Evolutionary conservation across 2,888 invertebrate genomes (phyloP).

Genomic region (Theretra japonica): DNA sequence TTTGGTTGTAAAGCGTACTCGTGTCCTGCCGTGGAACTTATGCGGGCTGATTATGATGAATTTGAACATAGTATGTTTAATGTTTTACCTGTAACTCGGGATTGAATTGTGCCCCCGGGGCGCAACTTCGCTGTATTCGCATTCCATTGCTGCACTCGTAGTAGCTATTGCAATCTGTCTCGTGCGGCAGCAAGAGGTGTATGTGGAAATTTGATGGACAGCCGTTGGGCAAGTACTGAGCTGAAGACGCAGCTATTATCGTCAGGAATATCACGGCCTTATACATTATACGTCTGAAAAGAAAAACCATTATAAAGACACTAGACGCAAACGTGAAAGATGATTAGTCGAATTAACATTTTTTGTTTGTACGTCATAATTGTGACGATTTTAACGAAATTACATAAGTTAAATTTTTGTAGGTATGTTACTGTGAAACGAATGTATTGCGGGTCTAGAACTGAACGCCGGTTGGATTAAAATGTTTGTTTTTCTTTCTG

Average conservation of each 20-base stretch:
- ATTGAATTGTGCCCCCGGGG: slow-evolving; percentile 53
- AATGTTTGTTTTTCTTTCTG: too few relatives aligned
- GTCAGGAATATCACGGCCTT: slow-evolving; percentile 50
- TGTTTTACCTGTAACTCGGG: slow-evolving; percentile 48
- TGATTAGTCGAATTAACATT: not conserved
- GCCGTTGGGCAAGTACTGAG: slow-evolving; percentile 60
- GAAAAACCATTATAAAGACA: not conserved
- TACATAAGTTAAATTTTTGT: too few relatives aligned
- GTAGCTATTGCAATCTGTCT: slow-evolving; percentile 57
- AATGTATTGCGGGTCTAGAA: too few relatives aligned
- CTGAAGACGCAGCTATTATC: slow-evolving; percentile 55
- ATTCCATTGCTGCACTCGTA: slow-evolving; percentile 59
- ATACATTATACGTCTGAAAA: slow-evolving; percentile 50
- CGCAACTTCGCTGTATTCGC: slow-evolving; percentile 49
- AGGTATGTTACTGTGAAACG: too few relatives aligned
- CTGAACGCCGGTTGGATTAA: too few relatives aligned
- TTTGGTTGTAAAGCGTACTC: too few relatives aligned
- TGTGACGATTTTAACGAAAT: too few relatives aligned
- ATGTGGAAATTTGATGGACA: slow-evolving; percentile 45
- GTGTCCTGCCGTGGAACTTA: too few relatives aligned
- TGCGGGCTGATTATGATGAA: too few relatives aligned
- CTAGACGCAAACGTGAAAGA: not conserved
- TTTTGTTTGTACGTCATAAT: too few relatives aligned
- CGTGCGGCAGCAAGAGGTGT: slow-evolving; percentile 57
- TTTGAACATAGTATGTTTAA: too few relatives aligned